Evolutionary conservation across 1,140 invertebrate genomes (phyloP).

Genomic region (Drosophila chauvacae): DNA sequence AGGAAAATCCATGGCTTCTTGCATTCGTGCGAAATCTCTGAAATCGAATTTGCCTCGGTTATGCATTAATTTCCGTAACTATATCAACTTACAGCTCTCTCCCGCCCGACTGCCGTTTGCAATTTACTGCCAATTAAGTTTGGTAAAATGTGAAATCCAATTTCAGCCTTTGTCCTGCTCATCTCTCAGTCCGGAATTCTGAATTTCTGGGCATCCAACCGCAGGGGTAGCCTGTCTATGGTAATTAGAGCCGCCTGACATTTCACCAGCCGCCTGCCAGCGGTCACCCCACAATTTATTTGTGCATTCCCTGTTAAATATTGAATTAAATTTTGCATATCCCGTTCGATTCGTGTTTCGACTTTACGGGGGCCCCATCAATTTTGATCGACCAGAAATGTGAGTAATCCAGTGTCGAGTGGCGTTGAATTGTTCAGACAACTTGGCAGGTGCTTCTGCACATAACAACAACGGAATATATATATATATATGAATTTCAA

Average conservation of each 20-base stretch:
- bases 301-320: slow-evolving; percentile 35
- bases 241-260: slow-evolving; percentile 59
- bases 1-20: slow-evolving; percentile 7
- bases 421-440: slow-evolving; percentile 26
- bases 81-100: slow-evolving; percentile 32
- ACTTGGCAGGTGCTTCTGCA: slow-evolving; percentile 39
- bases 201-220: not conserved
- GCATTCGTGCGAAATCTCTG: not conserved
- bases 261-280: slow-evolving; percentile 17
- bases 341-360: slow-evolving; percentile 18
- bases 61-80: slow-evolving; percentile 38
- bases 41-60: slow-evolving; percentile 31
- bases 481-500: not conserved
- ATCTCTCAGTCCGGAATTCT: not conserved
- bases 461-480: not conserved
- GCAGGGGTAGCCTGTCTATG: slow-evolving; percentile 15
- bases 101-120: slow-evolving; percentile 20
- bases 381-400: slow-evolving; percentile 53
- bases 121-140: slow-evolving; percentile 47
- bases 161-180: slow-evolving; percentile 21
- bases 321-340: slow-evolving; percentile 35
- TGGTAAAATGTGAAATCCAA: slow-evolving; percentile 25
- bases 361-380: slow-evolving; percentile 37
- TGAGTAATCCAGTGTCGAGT: slow-evolving; percentile 35
- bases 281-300: slow-evolving; percentile 21